Evolutionary conservation across 2,888 invertebrate species (phyloP).

Genomic region (Lathronympha strigana): DNA sequence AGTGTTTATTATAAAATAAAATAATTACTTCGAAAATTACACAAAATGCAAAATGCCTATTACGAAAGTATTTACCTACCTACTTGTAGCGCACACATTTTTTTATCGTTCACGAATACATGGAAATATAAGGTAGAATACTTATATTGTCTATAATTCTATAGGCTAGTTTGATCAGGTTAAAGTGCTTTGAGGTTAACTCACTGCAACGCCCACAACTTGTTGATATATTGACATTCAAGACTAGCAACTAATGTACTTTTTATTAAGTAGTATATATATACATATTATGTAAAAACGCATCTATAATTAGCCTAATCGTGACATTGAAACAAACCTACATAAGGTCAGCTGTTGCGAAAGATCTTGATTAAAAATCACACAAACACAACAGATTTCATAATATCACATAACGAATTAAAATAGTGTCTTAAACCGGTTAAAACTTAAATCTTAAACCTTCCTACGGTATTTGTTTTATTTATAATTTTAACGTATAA

Average conservation of each 20-base stretch:
- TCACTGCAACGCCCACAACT: background rate
- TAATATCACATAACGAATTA: background rate
- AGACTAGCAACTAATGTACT: constrained; percentile 13
- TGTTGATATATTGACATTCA: constrained; percentile 22
- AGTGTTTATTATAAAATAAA: no score
- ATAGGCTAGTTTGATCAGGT: background rate
- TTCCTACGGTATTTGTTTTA: no score
- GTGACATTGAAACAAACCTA: constrained; percentile 35
- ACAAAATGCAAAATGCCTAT: no score
- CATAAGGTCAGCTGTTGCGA: constrained; percentile 29
- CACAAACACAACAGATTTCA: constrained; percentile 15
- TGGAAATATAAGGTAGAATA: no score
- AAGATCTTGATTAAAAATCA: constrained; percentile 4
- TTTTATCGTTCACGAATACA: no score
- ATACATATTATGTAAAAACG: constrained; percentile 6
- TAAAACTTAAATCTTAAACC: no score
- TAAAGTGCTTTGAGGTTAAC: background rate
- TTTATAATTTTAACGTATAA: no score
- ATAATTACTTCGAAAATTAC: no score
- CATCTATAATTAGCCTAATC: constrained; percentile 24
- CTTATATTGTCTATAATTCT: no score
- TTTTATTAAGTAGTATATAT: background rate
- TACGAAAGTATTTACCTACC: no score
- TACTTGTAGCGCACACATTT: no score
- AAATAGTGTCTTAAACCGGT: no score